Conservation (phyloP, 2,797 vertebrate species). For the Rhyacichthys aspro region DNA sequence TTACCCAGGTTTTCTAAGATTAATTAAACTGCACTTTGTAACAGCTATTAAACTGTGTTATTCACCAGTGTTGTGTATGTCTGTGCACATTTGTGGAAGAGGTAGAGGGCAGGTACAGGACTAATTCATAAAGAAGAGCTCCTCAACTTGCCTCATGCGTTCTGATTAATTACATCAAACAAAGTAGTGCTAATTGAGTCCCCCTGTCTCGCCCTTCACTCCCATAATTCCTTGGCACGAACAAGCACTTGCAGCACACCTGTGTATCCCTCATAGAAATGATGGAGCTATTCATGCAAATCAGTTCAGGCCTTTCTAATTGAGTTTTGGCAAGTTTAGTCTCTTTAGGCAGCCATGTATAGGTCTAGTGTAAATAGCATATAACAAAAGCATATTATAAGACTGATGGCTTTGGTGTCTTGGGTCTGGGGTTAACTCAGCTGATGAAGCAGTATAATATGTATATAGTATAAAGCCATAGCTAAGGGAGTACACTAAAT, state of each 20-base stretch:
- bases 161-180: conserved; percentile 74
- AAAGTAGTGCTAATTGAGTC: conserved; percentile 51
- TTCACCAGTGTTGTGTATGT: conserved; percentile 59
- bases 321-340: conserved; percentile 20
- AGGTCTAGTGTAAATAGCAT: conserved; percentile 6
- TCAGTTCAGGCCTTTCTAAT: conserved; percentile 16
- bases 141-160: conserved; percentile 50
- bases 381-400: conserved; percentile 13
- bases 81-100: conserved; percentile 13
- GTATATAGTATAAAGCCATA: conserved; percentile 41
- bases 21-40: conserved; percentile 74
- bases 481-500: conserved; percentile 45
- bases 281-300: conserved; percentile 38
- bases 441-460: conserved; percentile 48
- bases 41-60: conserved; percentile 73
- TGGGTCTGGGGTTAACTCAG: conserved; percentile 47
- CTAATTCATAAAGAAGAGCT: conserved; percentile 64
- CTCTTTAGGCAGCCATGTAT: conserved; percentile 14
- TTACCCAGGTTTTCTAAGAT: conserved; percentile 52
- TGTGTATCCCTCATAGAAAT: conserved; percentile 24
- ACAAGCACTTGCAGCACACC: conserved; percentile 34
- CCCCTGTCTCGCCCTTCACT: conserved; percentile 22
- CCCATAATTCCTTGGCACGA: conserved; percentile 18
- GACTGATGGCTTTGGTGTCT: conserved; percentile 36
- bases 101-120: conserved; percentile 11